These are phyloP conservation scores for Margarornis squamiger DNA, from an alignment of 2,797 vertebrate species.

Conservation along the genomic window DNA sequence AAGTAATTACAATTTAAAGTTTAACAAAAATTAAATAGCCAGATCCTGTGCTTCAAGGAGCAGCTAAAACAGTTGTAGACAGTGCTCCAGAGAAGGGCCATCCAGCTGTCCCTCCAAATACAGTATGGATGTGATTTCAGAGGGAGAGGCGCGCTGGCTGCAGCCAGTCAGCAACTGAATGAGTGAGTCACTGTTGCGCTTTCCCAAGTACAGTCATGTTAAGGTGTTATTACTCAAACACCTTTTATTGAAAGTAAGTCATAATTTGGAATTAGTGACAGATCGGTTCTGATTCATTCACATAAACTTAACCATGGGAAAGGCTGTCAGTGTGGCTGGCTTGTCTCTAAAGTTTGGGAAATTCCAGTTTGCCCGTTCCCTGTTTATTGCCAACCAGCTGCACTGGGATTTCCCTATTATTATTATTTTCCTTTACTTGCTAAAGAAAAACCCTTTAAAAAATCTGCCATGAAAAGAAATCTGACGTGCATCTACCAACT, in stretches of 20 bases:
- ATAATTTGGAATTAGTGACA: fast-evolving
- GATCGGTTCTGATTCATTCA: neutral
- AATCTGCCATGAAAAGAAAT: neutral
- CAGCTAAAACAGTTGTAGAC: neutral
- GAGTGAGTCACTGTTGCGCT: neutral
- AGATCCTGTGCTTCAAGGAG: neutral
- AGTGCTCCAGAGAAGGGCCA: fast-evolving
- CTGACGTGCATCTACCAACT: neutral
- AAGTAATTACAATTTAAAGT: neutral
- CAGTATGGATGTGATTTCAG: fast-evolving
- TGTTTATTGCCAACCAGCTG: neutral
- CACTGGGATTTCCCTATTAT: fast-evolving
- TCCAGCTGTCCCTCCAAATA: fast-evolving
- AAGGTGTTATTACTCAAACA: neutral
- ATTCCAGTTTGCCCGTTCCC: neutral
- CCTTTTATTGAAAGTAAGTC: neutral
- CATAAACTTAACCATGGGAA: neutral
- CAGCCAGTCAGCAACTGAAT: neutral
- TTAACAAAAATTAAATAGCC: neutral
- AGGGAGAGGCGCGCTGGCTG: neutral
- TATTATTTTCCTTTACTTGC: neutral
- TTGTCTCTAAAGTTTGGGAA: neutral
- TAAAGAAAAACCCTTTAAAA: neutral
- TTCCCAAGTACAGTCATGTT: neutral
- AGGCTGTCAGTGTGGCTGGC: fast-evolving